Evolutionary conservation across 1,140 invertebrate genomes (phyloP), one percentile per base, ranked within the genome.

Genomic region (Muscidifurax raptorellus): DNA sequence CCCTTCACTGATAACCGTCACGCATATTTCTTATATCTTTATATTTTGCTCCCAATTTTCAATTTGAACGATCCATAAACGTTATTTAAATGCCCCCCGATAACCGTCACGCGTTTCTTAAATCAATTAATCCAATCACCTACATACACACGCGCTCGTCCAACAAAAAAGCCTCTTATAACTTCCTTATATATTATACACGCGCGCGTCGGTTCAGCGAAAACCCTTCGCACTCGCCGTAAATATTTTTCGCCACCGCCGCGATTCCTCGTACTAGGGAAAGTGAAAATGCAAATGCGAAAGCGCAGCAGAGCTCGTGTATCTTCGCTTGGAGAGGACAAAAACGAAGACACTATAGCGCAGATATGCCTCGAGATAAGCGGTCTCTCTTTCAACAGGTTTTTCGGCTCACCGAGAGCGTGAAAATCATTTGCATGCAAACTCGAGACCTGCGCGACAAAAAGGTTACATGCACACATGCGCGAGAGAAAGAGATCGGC

Each of bases 351-450:
- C 27, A 6, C 52, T 0, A 66, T 28, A 30, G 76, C 52, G 47
- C 15, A 79, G 71, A 75, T 47, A 69, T 69, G 59, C n/a, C 28
- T 25, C 25, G 36, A 28, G 66, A 44, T 82, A 82, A 72, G 67
- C 67, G 36, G 27, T 25, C 69, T 40, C 69, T 40, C 28, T 36
- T 28, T 82, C 30, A 47, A 67, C 79, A 69, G 64, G n/a, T 71
- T 30, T 32, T 30, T 66, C 18, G 40, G 52, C 52, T 2, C 18
- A 4, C 52, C 18, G 15, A 69, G 67, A 69, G 52, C 59, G 64
- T 59, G 44, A 74, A 75, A 64, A 77, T 83, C 82, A 83, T 83
- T 83, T 83, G 75, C 75, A 83, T 83, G 82, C 82, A 83, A 78
- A 83, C 75, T 83, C 82, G 67, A 83, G 15, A 59, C 64, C 69